phyloP scores from a whole-genome alignment of 2,113 vertebrate species.

The Tragelaphus scriptus region DNA sequence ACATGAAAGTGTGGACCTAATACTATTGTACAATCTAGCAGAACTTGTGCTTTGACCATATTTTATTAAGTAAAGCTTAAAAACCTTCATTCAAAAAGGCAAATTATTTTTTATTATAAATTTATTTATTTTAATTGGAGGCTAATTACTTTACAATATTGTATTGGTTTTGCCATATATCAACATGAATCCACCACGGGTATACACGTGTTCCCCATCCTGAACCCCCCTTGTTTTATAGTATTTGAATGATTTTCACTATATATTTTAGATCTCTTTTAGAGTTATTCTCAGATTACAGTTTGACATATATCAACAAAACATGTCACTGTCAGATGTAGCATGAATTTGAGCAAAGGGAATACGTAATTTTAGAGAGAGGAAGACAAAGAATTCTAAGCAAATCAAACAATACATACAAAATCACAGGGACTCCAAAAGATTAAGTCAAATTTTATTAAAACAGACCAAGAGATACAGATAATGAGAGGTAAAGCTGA shows the following conservation, averaged over 20 bases:
- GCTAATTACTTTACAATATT: too few species aligned
- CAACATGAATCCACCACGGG: too few species aligned
- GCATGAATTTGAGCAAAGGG: background rate
- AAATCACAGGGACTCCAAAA: background rate
- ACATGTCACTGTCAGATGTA: background rate
- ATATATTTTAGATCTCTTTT: background rate
- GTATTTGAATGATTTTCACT: conserved; percentile 8
- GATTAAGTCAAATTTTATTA: background rate
- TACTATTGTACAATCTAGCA: background rate
- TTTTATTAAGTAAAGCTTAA: background rate
- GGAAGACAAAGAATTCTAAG: background rate
- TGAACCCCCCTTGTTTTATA: background rate
- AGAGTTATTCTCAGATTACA: background rate
- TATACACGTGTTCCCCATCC: too few species aligned
- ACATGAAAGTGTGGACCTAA: background rate
- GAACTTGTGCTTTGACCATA: background rate
- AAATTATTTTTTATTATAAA: background rate
- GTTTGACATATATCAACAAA: background rate
- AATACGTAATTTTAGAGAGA: background rate
- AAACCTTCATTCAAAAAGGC: background rate
- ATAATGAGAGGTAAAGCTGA: background rate
- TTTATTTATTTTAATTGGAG: too few species aligned
- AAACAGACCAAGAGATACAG: background rate
- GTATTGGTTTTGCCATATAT: too few species aligned
- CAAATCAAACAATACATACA: background rate